Evolutionary conservation across 2,888 invertebrate species (phyloP), one percentile per base, ranked within the genome.

Genomic region (Mythimna ferrago): DNA sequence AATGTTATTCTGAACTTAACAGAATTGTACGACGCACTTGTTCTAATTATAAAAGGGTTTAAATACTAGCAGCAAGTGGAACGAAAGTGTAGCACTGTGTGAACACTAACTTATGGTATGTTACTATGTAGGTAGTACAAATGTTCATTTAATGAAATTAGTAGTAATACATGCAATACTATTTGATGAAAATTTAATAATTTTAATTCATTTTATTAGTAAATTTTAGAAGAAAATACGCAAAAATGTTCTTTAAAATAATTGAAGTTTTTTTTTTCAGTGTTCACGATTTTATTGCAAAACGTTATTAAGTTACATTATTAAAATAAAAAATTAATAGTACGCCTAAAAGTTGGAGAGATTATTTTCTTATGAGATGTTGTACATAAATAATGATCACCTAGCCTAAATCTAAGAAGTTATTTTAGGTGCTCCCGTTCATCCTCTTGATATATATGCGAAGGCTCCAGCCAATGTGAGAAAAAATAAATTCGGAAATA

Each of bases 11-110:
- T 62, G 63, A 63, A 72, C 70, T 64, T 71, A 67, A 75, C 84
- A 66, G 69, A 81, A 73, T 66, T 83, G 67, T 80, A 71, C 48
- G 63, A 64, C 56, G 62, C 70, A 81, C 81, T 83, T 58, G 60
- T 69, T 84, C 61, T 83, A 83, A 78, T 85, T 81, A 74, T 72
- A 71, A 78, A 80, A 83, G 65, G 73, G 66, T 73, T 85, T 72
- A 85, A 83, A 80, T 71, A 64, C 70, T 57, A 67, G 61, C 19
- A 21, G 54, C 57, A 67, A 51, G 57, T 79, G 44, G 51, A 57
- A 80, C 44, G 10, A 60, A 74, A 68, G 66, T 69, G 62, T 66
- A 54, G 53, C 53, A 54, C 58, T 44, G 10, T 68, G 48, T 58
- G 21, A 64, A n/a, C 38, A 48, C 35, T 66, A 62, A 65, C 44